phyloP scores from a whole-genome alignment of 2,113 vertebrate genomes.

The Oreochromis tanganicae region DNA sequence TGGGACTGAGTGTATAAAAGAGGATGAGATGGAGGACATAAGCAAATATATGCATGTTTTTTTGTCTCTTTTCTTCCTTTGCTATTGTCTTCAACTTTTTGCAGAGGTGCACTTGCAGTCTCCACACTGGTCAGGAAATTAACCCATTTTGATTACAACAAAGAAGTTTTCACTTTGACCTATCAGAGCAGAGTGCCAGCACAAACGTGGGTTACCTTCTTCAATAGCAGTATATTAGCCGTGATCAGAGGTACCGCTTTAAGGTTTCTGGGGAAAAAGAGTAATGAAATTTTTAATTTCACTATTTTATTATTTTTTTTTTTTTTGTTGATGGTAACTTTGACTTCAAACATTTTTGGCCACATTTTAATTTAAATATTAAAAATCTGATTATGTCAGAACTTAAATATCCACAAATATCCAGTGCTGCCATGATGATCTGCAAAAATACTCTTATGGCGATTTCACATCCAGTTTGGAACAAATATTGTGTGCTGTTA shows the following conservation, averaged over 20 bases:
- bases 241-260: background rate
- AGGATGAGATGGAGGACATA: background rate
- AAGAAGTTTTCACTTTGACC: background rate
- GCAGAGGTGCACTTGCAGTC: background rate
- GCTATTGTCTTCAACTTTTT: background rate
- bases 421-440: background rate
- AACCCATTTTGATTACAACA: background rate
- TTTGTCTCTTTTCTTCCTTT: background rate
- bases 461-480: accelerated
- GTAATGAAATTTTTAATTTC: background rate
- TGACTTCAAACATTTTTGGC: background rate
- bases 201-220: accelerated
- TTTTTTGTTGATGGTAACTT: background rate
- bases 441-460: background rate
- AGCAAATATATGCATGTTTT: background rate
- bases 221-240: background rate
- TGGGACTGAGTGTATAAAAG: accelerated
- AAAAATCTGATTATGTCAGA: background rate
- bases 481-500: background rate
- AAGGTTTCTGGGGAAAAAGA: background rate
- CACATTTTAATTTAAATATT: background rate
- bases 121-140: background rate
- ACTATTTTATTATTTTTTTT: too few species aligned
- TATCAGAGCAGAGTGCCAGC: background rate
- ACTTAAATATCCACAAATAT: background rate